Evolutionary conservation across 2,113 vertebrate species (phyloP).

Genomic region (Colinus virginianus): DNA sequence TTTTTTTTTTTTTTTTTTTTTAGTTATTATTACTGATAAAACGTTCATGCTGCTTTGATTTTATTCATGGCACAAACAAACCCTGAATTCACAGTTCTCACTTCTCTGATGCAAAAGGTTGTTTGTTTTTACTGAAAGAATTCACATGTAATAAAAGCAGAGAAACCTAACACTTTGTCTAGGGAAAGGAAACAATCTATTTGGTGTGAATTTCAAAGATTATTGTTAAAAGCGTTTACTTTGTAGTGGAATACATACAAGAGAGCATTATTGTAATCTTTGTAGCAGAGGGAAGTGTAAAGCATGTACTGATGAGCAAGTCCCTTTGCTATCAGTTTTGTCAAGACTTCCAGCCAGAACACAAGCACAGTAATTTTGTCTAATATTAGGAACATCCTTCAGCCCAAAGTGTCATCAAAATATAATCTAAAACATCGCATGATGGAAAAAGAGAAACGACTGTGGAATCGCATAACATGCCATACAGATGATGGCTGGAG

Average conservation of each 20-base stretch:
- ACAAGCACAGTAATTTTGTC: neutral
- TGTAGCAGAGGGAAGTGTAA: neutral
- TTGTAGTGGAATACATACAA: neutral
- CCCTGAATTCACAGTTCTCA: neutral
- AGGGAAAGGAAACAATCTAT: conserved; percentile 37
- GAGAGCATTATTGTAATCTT: neutral
- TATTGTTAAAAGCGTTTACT: neutral
- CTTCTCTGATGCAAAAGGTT: neutral
- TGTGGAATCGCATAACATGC: neutral
- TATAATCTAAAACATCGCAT: neutral
- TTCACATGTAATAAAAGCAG: neutral
- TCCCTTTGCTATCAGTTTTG: neutral
- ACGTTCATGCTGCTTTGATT: neutral
- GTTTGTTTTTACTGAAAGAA: neutral
- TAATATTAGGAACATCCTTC: neutral
- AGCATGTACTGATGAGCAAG: neutral
- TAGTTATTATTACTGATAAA: neutral
- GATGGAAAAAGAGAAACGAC: conserved; percentile 34
- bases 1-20: too few relatives aligned
- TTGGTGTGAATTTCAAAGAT: neutral
- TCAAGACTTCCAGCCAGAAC: neutral
- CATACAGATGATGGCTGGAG: neutral
- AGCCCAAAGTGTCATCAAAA: neutral
- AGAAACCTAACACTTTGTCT: neutral
- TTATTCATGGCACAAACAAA: neutral